These are phyloP conservation scores for Podarcis siculus DNA, from an alignment of 2,797 vertebrate species.

Conservation along the genomic window DNA sequence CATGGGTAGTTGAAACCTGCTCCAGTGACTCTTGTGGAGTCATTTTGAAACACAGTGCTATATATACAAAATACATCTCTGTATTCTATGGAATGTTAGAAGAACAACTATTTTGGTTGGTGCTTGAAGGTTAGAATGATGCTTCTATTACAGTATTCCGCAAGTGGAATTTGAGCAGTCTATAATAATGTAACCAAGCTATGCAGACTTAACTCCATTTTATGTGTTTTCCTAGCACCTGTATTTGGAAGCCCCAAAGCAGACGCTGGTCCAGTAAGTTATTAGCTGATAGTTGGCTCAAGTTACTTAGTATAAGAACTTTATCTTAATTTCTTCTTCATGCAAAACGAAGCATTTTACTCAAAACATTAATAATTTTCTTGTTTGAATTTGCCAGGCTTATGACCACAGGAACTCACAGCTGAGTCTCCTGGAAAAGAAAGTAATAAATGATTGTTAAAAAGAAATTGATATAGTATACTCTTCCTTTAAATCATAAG, in stretches of 20 bases:
- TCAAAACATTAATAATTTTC: not conserved
- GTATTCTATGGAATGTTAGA: not conserved
- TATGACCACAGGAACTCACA: not conserved
- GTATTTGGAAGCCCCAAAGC: conserved; percentile 51
- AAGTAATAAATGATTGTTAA: not conserved
- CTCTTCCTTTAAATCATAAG: not conserved
- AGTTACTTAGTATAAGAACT: not conserved
- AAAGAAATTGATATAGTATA: not conserved
- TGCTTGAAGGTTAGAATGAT: not conserved
- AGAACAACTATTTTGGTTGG: not conserved
- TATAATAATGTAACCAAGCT: conserved; percentile 7
- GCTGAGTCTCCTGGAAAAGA: not conserved
- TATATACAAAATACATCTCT: not conserved
- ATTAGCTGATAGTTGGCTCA: not conserved
- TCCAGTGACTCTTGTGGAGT: not conserved
- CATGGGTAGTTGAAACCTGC: not conserved
- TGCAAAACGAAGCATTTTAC: not conserved
- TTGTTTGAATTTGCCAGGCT: not conserved
- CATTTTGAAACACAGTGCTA: not conserved
- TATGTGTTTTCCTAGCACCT: conserved; percentile 43
- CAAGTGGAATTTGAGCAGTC: not conserved
- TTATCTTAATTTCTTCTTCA: not conserved
- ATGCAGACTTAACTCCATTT: conserved; percentile 34
- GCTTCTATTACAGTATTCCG: not conserved
- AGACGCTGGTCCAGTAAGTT: conserved; percentile 55